These are phyloP conservation scores for Potamarius usumacintae DNA, from an alignment of 2,113 vertebrate species.

Conservation along the genomic window DNA sequence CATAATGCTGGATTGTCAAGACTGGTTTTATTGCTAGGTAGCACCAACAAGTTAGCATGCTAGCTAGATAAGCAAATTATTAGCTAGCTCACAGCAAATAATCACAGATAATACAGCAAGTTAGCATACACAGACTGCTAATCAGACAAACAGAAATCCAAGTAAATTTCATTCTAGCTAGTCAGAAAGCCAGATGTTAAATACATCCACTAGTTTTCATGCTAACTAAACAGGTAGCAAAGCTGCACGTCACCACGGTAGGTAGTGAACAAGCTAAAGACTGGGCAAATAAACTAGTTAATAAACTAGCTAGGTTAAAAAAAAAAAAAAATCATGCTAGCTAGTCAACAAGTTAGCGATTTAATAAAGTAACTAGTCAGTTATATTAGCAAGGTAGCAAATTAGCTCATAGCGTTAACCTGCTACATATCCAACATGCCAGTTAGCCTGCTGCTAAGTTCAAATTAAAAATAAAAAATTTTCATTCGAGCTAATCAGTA, in stretches of 20 bases:
- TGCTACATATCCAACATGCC: not conserved
- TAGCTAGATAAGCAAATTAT: not conserved
- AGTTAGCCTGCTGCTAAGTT: not conserved
- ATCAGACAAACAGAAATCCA: not conserved
- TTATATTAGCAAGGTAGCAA: not conserved
- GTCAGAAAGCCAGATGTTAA: no score
- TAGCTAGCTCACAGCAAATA: not conserved
- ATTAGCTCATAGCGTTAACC: not conserved
- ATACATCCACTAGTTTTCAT: not conserved
- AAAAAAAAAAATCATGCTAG: not conserved
- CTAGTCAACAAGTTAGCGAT: not conserved
- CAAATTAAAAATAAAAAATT: no score
- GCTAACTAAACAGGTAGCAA: not conserved
- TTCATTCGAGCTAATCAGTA: no score
- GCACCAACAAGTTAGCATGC: not conserved
- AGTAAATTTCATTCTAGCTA: not conserved
- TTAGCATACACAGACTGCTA: not conserved
- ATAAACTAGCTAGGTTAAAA: not conserved
- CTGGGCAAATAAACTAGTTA: not conserved
- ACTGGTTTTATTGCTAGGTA: not conserved
- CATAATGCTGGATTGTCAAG: not conserved
- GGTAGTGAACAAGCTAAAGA: not conserved
- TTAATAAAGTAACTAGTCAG: no score
- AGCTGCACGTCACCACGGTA: not conserved
- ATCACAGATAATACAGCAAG: not conserved